These are phyloP conservation scores for Mythimna loreyi DNA, from an alignment of 2,888 invertebrate genomes.

Conservation along the genomic window DNA sequence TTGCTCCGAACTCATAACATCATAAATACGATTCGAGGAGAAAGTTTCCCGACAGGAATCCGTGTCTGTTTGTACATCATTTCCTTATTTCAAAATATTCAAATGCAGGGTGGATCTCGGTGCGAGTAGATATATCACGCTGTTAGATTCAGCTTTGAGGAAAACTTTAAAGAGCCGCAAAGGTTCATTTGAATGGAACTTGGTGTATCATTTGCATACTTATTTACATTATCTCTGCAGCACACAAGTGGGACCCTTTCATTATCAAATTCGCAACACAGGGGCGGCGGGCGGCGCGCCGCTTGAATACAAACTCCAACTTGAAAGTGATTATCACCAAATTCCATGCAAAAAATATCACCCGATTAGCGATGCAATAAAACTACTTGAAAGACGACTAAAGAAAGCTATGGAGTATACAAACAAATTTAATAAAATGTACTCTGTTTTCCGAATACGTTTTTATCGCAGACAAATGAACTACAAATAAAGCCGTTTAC, in stretches of 20 bases:
- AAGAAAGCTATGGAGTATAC: conserved; percentile 52
- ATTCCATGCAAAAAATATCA: conserved; percentile 83
- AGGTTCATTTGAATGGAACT: conserved; percentile 89
- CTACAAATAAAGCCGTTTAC: conserved; percentile 38
- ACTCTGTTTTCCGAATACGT: conserved; percentile 11
- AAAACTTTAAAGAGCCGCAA: conserved; percentile 87
- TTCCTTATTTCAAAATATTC: conserved; percentile 82
- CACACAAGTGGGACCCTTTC: conserved; percentile 90
- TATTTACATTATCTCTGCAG: conserved; percentile 91
- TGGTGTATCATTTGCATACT: conserved; percentile 89
- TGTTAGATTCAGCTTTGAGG: conserved; percentile 80
- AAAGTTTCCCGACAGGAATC: conserved; percentile 78
- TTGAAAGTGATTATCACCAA: conserved; percentile 86
- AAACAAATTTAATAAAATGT: neutral
- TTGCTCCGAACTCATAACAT: conserved; percentile 71
- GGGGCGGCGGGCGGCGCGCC: conserved; percentile 74
- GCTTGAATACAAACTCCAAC: conserved; percentile 86
- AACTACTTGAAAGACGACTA: conserved; percentile 65
- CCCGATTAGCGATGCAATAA: conserved; percentile 81
- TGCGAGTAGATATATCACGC: conserved; percentile 74
- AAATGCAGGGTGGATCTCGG: conserved; percentile 71
- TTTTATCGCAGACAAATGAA: conserved; percentile 32
- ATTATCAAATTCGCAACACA: conserved; percentile 89
- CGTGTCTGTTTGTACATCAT: conserved; percentile 80
- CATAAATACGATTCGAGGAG: conserved; percentile 77